These are phyloP conservation scores for Indri indri DNA, from an alignment of 2,113 vertebrate species.

Conservation along the genomic window DNA sequence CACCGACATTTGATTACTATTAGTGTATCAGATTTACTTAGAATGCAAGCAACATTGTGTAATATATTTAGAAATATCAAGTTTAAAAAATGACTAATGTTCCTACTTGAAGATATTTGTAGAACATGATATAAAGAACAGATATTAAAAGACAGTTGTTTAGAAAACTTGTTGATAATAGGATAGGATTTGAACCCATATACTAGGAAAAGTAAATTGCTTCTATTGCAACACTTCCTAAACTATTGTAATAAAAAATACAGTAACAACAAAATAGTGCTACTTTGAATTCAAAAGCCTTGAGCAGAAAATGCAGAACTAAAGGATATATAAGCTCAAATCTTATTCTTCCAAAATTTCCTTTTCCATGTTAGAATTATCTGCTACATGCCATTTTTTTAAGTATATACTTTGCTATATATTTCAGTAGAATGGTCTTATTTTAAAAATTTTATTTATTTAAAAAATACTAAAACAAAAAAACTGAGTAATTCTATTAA, in stretches of 20 bases:
- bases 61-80: neutral
- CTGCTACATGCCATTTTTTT: neutral
- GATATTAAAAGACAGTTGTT: neutral
- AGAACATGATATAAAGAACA: neutral
- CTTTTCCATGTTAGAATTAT: neutral
- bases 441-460: neutral
- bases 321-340: constrained; percentile 42
- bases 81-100: neutral
- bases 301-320: neutral
- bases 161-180: neutral
- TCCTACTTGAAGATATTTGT: neutral
- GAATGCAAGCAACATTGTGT: neutral
- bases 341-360: constrained; percentile 47
- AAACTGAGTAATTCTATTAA: neutral
- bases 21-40: neutral
- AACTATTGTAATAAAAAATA: neutral
- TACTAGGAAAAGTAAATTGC: neutral
- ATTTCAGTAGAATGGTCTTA: neutral
- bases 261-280: constrained; percentile 11
- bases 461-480: neutral
- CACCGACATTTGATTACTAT: neutral
- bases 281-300: constrained; percentile 45
- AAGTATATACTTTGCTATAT: neutral
- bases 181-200: neutral
- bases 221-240: constrained; percentile 63